Percentiles rank a stretch among this genome's conserved stretches.
Conservation (phyloP, 2,797 vertebrate species). For the Microctenopoma stevenorrisi region DNA sequence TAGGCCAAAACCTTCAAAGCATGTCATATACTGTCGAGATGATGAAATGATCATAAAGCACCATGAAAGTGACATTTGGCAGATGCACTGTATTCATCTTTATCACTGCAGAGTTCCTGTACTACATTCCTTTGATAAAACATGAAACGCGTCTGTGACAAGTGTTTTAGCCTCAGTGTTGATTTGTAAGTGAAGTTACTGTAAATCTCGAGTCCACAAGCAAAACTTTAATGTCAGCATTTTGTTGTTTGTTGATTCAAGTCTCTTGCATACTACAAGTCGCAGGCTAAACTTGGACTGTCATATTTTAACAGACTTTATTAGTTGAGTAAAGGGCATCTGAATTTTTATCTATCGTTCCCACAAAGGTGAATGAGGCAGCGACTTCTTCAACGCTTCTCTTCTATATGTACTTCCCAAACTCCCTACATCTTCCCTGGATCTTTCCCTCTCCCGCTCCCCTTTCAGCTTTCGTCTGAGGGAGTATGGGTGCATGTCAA, state of each 20-base stretch:
- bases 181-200: slow-evolving; percentile 5
- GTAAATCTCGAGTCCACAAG: slow-evolving; percentile 7
- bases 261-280: background rate
- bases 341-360: slow-evolving; percentile 36
- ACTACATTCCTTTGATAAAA: slow-evolving; percentile 75
- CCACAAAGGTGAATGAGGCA: slow-evolving; percentile 60
- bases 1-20: slow-evolving; percentile 67
- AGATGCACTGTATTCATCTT: slow-evolving; percentile 74
- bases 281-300: background rate
- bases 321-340: slow-evolving; percentile 21
- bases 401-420: slow-evolving; percentile 60
- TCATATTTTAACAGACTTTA: slow-evolving; percentile 2
- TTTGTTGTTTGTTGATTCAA: background rate
- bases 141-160: slow-evolving; percentile 71
- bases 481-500: slow-evolving; percentile 88
- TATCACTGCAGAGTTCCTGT: slow-evolving; percentile 67
- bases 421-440: slow-evolving; percentile 50
- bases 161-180: slow-evolving; percentile 49
- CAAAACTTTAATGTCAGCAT: slow-evolving; percentile 1
- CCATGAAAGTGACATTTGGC: slow-evolving; percentile 77
- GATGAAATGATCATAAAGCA: slow-evolving; percentile 78
- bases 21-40: slow-evolving; percentile 67
- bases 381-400: slow-evolving; percentile 59
- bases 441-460: slow-evolving; percentile 57
- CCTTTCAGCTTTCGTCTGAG: slow-evolving; percentile 83